Evolutionary conservation across 2,888 invertebrate species (phyloP), one percentile per base, ranked within the genome.

Genomic region (Caradrina clavipalpis): DNA sequence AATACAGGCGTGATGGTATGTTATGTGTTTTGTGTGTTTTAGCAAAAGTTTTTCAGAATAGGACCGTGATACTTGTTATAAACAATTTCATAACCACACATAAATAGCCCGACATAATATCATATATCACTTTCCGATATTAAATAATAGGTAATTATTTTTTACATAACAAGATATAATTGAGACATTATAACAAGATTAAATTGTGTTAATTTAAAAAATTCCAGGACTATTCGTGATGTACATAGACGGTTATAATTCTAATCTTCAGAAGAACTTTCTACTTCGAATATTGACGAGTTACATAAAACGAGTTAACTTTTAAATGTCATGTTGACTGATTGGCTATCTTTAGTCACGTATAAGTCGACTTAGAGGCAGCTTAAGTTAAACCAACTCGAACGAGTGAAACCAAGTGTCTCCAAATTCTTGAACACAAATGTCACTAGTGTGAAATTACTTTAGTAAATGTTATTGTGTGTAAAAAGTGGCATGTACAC

Each of bases 221-320:
- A 17, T 17, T 5, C 51, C 17, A 51, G 31, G 13, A 67, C 42
- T 21, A 55, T 21, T 35, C 21, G 10, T 21, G 15, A 55, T 21
- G 21, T 21, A 13, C 13, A 11, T 19, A 35, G n/a, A 67, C 35
- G 6, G 17, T 53, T 31, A 55, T 42, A 21, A n/a, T 8, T 50
- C 7, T 11, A 42, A 50, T 17, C 45, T 53, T 54, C 26, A 49
- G 2, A 49, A 50, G 7, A 65, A 57, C 76, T 73, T 64, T 68
- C 76, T 68, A 47, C 76, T 64, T 31, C 42, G 11, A 10, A 15
- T 35, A 64, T 61, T 58, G n/a, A 26, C n/a, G 15, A 10, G 62
- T 76, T 76, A 68, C 21, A 64, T 65, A 73, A 73, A 26, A 26
- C 42, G 11, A 68, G 63, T 72, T 39, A 50, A 57, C 49, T 65